Conservation (phyloP, 2,797 vertebrate genomes). For the Falco peregrinus region DNA sequence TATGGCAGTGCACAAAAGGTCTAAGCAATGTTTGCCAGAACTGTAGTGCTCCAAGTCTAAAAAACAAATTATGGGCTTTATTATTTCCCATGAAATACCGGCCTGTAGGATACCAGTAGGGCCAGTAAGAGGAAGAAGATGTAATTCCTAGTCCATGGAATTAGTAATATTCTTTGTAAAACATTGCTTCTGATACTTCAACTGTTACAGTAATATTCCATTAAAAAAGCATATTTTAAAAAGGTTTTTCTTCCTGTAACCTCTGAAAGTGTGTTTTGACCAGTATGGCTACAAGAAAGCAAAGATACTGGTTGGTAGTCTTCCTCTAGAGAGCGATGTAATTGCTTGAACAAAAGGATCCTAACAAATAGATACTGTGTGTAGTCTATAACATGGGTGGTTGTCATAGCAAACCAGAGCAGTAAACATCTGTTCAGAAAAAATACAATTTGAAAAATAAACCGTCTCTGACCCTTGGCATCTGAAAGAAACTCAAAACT, state of each 20-base stretch:
- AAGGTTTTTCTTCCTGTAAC: neutral
- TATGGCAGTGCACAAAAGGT: neutral
- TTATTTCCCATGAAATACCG: neutral
- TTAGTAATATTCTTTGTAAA: neutral
- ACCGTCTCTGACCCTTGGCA: neutral
- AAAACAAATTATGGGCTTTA: neutral
- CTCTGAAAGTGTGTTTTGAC: neutral
- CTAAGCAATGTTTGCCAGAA: neutral
- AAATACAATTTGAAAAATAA: neutral
- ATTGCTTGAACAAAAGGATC: conserved; percentile 30
- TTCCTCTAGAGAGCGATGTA: neutral
- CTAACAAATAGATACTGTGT: neutral
- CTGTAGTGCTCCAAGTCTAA: neutral
- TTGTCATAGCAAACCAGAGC: conserved; percentile 43
- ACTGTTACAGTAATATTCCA: neutral
- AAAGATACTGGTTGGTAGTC: neutral
- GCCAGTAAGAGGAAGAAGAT: neutral
- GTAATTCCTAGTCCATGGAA: neutral
- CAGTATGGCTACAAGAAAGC: neutral
- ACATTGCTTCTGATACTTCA: neutral
- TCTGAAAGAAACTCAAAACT: neutral
- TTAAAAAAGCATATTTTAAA: no score
- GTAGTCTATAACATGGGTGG: neutral
- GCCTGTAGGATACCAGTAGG: neutral
- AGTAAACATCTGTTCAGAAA: conserved; percentile 28